Base-by-base conservation (phyloP, 1,140 invertebrate genomes). In the Bombus pascuorum region DNA sequence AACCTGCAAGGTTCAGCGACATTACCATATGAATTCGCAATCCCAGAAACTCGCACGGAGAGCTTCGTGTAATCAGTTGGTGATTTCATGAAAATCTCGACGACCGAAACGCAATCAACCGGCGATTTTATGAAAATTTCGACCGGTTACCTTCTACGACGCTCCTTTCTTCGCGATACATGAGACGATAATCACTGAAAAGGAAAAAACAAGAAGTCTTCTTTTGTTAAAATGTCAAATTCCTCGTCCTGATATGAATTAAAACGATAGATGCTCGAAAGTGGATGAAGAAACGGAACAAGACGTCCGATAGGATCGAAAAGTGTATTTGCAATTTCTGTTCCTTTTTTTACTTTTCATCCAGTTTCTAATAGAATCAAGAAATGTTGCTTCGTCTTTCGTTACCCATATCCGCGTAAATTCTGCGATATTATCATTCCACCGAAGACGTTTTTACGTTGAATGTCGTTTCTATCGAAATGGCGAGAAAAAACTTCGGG, bases 21-120 rank as follows among this genome's bases (percentile, higher is more conserved):
- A 89, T 89, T 88, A 86, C 87, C 88, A 89, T 89, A 89, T 89
- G 87, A 89, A 89, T 89, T 86, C 87, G 88, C 88, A 89, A 89
- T 89, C 88, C 75, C 65, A 88, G 84, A 82, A 89, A 81, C 68
- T 76, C 70, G 76, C 80, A 47, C 53, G 68, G 34, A 70, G 44
- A 71, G 87, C 87, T 79, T 83, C 75, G 78, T 76, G 85, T 89
- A 89, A 89, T 89, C 88, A 89, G 85, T 70, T 87, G 79, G 83
- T 86, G 88, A 87, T 89, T 89, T 79, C 86, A 81, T 78, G 88
- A 84, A 86, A 89, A 89, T 86, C 88, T 84, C 84, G 85, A 53
- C 84, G 77, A 78, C 32, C 37, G 74, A 77, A 83, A 78, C 66
- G 81, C 76, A 83, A 83, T 83, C 81, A 83, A 57, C 74, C 74